These are phyloP conservation scores for Oikopleura dioica DNA, from an alignment of 23 tunicate genomes.

Conservation along the genomic window DNA sequence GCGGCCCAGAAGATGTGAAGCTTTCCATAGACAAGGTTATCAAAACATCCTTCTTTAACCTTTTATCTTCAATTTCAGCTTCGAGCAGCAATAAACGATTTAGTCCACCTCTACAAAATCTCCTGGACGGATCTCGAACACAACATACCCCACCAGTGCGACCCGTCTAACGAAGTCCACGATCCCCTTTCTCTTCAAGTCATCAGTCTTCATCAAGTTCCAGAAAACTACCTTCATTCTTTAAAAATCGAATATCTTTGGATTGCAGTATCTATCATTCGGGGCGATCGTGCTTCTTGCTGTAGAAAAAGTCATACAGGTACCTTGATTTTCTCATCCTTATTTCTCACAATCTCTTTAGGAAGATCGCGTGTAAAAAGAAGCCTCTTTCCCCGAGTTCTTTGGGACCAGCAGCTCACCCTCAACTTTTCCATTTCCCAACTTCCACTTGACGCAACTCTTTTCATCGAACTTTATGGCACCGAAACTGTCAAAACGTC, in stretches of 20 bases:
- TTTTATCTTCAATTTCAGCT: no score
- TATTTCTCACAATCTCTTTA: no score
- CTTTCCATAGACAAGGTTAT: no score
- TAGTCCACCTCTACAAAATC: neutral
- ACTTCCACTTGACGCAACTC: neutral
- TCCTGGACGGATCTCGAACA: conserved; percentile 1
- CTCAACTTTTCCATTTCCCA: neutral
- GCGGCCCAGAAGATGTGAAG: neutral
- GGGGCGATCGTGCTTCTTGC: conserved; percentile 4
- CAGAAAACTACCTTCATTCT: neutral
- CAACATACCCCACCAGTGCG: neutral
- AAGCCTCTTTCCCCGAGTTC: neutral
- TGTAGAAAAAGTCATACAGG: no score
- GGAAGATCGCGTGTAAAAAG: neutral
- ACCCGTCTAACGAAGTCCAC: neutral
- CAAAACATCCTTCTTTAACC: no score
- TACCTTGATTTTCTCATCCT: no score
- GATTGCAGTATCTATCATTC: neutral
- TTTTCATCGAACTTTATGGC: conserved; percentile 4
- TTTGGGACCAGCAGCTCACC: neutral
- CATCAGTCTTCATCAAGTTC: neutral
- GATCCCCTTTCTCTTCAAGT: conserved; percentile 2
- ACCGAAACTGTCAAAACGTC: neutral
- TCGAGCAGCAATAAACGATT: neutral
- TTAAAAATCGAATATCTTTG: neutral